These are phyloP conservation scores for Lottia scabra DNA, from an alignment of 2,888 invertebrate species.

Conservation along the genomic window DNA sequence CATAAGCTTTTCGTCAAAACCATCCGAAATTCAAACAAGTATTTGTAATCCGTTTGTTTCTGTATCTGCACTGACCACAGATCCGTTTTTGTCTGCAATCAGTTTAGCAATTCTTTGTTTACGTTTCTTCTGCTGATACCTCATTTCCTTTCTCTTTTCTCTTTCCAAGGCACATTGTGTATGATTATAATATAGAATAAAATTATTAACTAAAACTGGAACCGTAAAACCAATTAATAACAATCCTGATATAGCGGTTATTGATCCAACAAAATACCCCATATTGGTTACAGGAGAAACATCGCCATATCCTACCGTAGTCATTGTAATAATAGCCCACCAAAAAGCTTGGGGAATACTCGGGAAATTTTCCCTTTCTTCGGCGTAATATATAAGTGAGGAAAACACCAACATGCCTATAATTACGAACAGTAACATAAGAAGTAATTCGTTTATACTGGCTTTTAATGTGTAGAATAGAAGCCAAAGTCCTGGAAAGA, in stretches of 20 bases:
- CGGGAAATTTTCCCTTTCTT: slow-evolving; percentile 45
- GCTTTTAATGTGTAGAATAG: slow-evolving; percentile 61
- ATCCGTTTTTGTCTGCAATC: background rate
- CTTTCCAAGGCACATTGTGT: slow-evolving; percentile 43
- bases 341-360: slow-evolving; percentile 61
- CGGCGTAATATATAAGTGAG: slow-evolving; percentile 61
- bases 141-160: slow-evolving; percentile 14
- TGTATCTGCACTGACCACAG: background rate
- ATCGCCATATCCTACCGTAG: slow-evolving; percentile 65
- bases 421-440: slow-evolving; percentile 58
- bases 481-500: slow-evolving; percentile 60
- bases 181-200: slow-evolving; percentile 59
- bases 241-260: slow-evolving; percentile 56
- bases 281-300: slow-evolving; percentile 49
- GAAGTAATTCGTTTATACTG: slow-evolving; percentile 56
- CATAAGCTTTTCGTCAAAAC: too few relatives aligned
- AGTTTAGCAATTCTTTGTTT: background rate
- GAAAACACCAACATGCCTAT: slow-evolving; percentile 61
- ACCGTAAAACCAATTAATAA: slow-evolving; percentile 61
- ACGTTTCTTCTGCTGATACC: background rate
- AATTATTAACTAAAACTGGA: slow-evolving; percentile 63
- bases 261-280: slow-evolving; percentile 58
- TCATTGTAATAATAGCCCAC: slow-evolving; percentile 66
- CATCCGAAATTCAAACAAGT: too few relatives aligned
- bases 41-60: too few relatives aligned